Evolutionary conservation across 2,113 vertebrate genomes (phyloP).

Genomic region (Eurystomus gularis): DNA sequence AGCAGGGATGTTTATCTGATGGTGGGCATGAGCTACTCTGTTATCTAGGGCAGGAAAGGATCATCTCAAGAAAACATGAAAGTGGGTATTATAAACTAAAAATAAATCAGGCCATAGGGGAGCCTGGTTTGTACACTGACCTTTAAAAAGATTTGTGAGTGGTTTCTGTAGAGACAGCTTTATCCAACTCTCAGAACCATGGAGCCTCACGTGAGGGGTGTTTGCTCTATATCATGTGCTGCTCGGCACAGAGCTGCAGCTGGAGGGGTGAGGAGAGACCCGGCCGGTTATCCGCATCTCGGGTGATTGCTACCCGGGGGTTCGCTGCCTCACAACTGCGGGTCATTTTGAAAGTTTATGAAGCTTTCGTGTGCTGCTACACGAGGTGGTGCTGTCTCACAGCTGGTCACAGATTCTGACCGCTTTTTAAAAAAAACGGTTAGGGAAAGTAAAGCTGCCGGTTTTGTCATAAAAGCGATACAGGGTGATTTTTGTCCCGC

Average conservation of each 20-base stretch:
- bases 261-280: neutral
- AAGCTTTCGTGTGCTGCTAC: neutral
- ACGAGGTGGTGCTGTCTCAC: constrained; percentile 47
- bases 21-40: neutral
- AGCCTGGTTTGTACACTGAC: neutral
- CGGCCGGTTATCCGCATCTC: neutral
- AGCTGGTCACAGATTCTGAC: neutral
- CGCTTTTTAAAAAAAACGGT: neutral
- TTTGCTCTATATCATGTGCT: fast-evolving
- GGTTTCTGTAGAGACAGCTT: neutral
- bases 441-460: neutral
- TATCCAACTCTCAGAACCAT: neutral
- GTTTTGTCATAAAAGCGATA: neutral
- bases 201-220: neutral
- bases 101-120: neutral
- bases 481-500: neutral
- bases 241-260: neutral
- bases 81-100: neutral
- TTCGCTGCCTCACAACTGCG: too few relatives aligned
- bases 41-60: neutral
- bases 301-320: too few relatives aligned
- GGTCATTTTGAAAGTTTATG: neutral
- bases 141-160: neutral
- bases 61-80: neutral
- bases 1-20: neutral